Conservation (phyloP, 2,888 invertebrate species). For the Myathropa florea region DNA sequence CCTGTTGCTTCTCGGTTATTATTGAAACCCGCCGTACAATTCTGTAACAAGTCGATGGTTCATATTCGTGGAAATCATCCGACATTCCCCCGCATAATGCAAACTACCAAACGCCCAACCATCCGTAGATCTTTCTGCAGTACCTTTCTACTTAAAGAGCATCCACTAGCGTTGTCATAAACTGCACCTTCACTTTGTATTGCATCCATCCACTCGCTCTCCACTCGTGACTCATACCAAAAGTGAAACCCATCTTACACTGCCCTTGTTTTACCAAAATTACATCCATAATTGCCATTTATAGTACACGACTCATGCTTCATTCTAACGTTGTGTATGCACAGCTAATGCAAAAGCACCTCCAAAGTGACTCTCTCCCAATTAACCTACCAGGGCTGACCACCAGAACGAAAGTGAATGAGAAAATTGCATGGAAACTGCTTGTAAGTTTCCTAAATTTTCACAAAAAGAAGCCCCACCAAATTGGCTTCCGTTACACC, state of each 20-base stretch:
- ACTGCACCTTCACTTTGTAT: background rate
- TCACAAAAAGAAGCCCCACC: background rate
- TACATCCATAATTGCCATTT: constrained; percentile 33
- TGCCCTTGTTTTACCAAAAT: background rate
- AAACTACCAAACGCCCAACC: background rate
- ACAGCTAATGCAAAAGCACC: constrained; percentile 11
- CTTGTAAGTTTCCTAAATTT: constrained; percentile 63
- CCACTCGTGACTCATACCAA: background rate
- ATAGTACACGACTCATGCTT: constrained; percentile 21
- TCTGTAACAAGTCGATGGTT: background rate
- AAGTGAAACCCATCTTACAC: constrained; percentile 4
- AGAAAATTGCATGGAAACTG: constrained; percentile 61
- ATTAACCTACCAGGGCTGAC: constrained; percentile 18
- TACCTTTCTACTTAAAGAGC: background rate
- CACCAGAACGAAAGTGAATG: constrained; percentile 57
- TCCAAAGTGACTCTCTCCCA: constrained; percentile 60
- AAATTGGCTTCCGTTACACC: constrained; percentile 63
- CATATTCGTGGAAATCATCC: background rate
- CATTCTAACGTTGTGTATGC: constrained; percentile 8
- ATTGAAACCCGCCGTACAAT: background rate
- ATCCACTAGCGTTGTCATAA: background rate
- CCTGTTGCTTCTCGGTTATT: background rate
- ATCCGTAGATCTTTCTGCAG: background rate
- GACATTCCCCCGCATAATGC: too few species aligned
- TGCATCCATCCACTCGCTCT: background rate